Percentiles rank a stretch among this genome's conserved stretches.
Conservation (phyloP, 2,888 invertebrate genomes). For the Polietes domitor region DNA sequence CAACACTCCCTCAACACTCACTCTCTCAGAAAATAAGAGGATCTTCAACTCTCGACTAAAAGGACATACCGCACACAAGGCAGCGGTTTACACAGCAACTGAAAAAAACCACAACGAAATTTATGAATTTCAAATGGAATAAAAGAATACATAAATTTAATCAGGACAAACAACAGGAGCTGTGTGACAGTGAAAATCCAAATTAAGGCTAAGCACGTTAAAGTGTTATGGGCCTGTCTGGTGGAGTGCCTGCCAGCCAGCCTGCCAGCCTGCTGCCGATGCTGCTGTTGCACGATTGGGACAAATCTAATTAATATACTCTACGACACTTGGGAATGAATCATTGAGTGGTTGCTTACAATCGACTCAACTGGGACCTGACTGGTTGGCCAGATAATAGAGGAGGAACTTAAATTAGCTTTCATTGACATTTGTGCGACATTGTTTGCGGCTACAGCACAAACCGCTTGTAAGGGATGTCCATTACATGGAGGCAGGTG, state of each 20-base stretch:
- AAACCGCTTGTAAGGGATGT: background rate
- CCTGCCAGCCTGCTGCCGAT: background rate
- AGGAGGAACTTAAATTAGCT: background rate
- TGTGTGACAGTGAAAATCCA: constrained; percentile 3
- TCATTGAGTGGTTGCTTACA: background rate
- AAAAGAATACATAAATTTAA: constrained; percentile 38
- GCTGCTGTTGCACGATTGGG: background rate
- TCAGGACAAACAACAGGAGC: constrained; percentile 4
- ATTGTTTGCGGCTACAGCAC: constrained; percentile 2
- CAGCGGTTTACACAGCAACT: background rate
- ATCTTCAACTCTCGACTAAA: constrained; percentile 9
- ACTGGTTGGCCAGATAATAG: background rate
- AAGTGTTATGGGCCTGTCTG: background rate
- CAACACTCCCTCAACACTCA: background rate
- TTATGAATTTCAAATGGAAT: constrained; percentile 37
- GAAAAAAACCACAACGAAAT: constrained; percentile 24
- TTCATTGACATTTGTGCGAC: constrained; percentile 25
- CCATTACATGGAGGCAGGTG: too few species aligned
- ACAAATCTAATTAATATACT: constrained; percentile 36
- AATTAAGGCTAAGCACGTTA: constrained; percentile 21
- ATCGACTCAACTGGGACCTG: background rate
- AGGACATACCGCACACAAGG: constrained; percentile 2
- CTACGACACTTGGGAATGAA: constrained; percentile 13
- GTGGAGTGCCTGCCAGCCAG: background rate
- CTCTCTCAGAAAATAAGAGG: background rate